Conservation (phyloP, 2,888 invertebrate species). For the Acrobasis repandana region DNA sequence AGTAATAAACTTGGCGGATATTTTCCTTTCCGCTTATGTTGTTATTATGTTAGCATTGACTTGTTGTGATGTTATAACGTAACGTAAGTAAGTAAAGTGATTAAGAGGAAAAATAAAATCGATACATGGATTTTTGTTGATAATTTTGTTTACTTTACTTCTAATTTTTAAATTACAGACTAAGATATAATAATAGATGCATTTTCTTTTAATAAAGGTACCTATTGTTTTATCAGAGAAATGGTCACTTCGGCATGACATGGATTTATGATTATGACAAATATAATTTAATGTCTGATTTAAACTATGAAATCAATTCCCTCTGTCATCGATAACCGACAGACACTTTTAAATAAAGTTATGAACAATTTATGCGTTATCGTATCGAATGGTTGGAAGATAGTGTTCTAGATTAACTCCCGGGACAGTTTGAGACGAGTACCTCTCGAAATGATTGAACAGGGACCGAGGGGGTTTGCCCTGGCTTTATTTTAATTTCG, state of each 20-base stretch:
- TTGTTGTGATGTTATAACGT: slow-evolving; percentile 14
- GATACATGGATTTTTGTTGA: too few species aligned
- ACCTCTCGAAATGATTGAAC: slow-evolving; percentile 79
- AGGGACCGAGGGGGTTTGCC: slow-evolving; percentile 75
- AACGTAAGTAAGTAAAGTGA: slow-evolving; percentile 3
- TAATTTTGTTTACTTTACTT: too few species aligned
- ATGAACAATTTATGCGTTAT: slow-evolving; percentile 34
- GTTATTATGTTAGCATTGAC: slow-evolving; percentile 20
- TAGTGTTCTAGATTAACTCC: slow-evolving; percentile 61
- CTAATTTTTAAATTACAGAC: too few species aligned
- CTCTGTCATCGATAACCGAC: neutral
- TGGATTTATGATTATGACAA: too few species aligned
- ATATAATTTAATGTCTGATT: too few species aligned
- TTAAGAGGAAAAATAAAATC: neutral
- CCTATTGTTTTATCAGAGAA: too few species aligned
- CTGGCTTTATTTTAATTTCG: slow-evolving; percentile 78
- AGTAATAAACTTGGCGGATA: slow-evolving; percentile 18
- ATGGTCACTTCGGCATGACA: too few species aligned
- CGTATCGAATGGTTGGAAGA: slow-evolving; percentile 50
- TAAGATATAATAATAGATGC: too few species aligned
- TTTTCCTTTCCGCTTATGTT: slow-evolving; percentile 20
- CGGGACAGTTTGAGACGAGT: slow-evolving; percentile 67
- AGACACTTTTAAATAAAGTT: neutral
- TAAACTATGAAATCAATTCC: neutral
- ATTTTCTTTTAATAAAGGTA: too few species aligned